phyloP scores from a whole-genome alignment of 2,888 invertebrate genomes.

The Mechanitis messenoides region DNA sequence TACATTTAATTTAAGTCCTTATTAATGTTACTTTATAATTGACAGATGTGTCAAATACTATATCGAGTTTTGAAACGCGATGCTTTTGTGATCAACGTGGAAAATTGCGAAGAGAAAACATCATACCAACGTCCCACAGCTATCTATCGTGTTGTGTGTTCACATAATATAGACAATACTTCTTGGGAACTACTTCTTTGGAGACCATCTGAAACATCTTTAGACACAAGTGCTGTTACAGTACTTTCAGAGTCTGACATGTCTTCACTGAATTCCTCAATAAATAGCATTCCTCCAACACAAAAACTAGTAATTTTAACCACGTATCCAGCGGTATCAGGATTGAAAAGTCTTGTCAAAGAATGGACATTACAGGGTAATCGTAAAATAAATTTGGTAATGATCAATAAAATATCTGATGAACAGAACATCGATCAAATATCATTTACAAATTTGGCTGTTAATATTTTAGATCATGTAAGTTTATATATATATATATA shows the following conservation, averaged over 20 bases:
- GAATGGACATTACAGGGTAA: slow-evolving; percentile 38
- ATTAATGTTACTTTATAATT: slow-evolving; percentile 34
- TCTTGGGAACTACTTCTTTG: slow-evolving; percentile 35
- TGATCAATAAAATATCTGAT: slow-evolving; percentile 37
- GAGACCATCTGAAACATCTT: slow-evolving; percentile 31
- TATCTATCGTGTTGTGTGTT: slow-evolving; percentile 32
- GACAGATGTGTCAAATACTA: slow-evolving; percentile 37
- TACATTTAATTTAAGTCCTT: not conserved
- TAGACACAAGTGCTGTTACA: slow-evolving; percentile 33
- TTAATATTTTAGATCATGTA: slow-evolving; percentile 27
- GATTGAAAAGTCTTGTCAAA: slow-evolving; percentile 37
- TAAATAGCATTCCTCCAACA: slow-evolving; percentile 29
- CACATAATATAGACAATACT: slow-evolving; percentile 26
- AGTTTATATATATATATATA: not conserved
- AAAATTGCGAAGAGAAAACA: slow-evolving; percentile 19
- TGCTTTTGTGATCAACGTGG: slow-evolving; percentile 36
- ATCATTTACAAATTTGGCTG: slow-evolving; percentile 41
- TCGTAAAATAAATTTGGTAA: slow-evolving; percentile 41
- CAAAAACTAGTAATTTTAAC: slow-evolving; percentile 39
- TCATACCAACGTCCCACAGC: slow-evolving; percentile 25
- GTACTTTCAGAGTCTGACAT: slow-evolving; percentile 35
- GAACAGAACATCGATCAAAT: slow-evolving; percentile 37
- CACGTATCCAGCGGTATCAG: slow-evolving; percentile 37
- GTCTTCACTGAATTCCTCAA: slow-evolving; percentile 28
- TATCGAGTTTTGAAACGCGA: slow-evolving; percentile 31